Conservation (phyloP, 92 coral and sea anemone genomes). For the Epizoanthus ramosus region DNA sequence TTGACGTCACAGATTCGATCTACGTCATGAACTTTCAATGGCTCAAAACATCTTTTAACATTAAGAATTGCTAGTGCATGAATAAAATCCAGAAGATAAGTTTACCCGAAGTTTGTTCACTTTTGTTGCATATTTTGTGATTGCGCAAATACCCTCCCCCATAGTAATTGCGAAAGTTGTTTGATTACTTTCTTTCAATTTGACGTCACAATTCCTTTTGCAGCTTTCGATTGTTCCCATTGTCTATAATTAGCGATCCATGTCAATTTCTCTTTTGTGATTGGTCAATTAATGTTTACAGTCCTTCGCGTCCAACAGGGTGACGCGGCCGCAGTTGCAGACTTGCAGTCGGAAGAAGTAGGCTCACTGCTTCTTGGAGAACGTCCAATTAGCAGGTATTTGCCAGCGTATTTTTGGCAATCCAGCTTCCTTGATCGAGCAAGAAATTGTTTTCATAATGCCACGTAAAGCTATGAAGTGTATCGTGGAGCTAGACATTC, state of each 20-base stretch:
- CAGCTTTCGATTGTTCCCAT: slow-evolving; percentile 25
- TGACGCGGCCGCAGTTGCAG: slow-evolving; percentile 36
- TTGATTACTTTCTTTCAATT: slow-evolving; percentile 11
- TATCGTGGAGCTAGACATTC: slow-evolving; percentile 93
- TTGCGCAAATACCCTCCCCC: background rate
- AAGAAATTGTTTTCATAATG: slow-evolving; percentile 53
- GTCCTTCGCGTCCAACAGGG: slow-evolving; percentile 42
- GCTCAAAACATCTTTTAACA: too few relatives aligned
- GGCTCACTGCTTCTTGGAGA: slow-evolving; percentile 5
- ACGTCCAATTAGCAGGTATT: background rate
- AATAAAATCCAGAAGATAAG: too few relatives aligned
- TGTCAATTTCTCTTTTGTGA: slow-evolving; percentile 37
- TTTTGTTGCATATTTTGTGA: background rate
- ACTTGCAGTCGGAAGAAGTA: background rate
- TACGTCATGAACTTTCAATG: too few relatives aligned
- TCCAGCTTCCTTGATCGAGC: slow-evolving; percentile 7
- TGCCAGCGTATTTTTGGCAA: slow-evolving; percentile 15
- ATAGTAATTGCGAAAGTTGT: background rate
- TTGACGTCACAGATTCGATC: too few relatives aligned
- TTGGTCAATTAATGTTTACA: slow-evolving; percentile 46
- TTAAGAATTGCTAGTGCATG: too few relatives aligned
- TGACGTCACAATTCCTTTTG: slow-evolving; percentile 34
- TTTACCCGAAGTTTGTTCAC: background rate
- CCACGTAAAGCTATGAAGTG: slow-evolving; percentile 99
- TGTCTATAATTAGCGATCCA: slow-evolving; percentile 6